Percentiles rank a stretch among this genome's conserved stretches.
Conservation (phyloP, 2,888 invertebrate genomes). For the Agapetus fuscipes region DNA sequence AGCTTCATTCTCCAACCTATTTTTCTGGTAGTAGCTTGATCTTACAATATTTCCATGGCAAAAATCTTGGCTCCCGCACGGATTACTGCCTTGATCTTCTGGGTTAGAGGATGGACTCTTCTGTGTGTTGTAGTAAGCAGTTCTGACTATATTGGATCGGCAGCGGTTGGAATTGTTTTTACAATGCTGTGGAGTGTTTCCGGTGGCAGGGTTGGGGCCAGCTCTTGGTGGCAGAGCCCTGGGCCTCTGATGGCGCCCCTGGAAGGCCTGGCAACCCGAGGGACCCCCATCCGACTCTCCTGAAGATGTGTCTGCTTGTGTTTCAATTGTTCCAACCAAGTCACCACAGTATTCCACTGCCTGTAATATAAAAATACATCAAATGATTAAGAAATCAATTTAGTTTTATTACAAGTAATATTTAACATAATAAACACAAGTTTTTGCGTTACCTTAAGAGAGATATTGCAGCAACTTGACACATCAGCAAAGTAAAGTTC, state of each 20-base stretch:
- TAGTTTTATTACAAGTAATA: conserved; percentile 9
- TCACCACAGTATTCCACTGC: conserved; percentile 39
- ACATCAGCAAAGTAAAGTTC: conserved; percentile 83
- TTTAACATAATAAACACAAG: too few relatives aligned
- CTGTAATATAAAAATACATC: conserved; percentile 24
- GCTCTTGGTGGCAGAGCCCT: conserved; percentile 30
- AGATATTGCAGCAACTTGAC: conserved; percentile 72
- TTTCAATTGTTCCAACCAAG: conserved; percentile 41
- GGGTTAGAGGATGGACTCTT: too few relatives aligned
- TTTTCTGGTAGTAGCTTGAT: too few relatives aligned
- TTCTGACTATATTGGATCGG: too few relatives aligned
- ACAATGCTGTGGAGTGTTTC: too few relatives aligned
- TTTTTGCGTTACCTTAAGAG: conserved; percentile 55
- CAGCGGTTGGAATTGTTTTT: too few relatives aligned
- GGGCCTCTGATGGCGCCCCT: conserved; percentile 37
- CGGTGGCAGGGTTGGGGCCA: too few relatives aligned
- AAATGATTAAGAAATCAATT: background rate
- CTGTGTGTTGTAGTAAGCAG: too few relatives aligned
- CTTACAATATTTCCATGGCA: too few relatives aligned
- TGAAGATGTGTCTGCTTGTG: conserved; percentile 41
- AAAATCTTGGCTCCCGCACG: too few relatives aligned
- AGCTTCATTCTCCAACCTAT: too few relatives aligned
- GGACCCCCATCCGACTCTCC: conserved; percentile 39
- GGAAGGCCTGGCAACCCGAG: conserved; percentile 28
- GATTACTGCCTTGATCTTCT: too few relatives aligned